phyloP scores from a whole-genome alignment of 2,888 invertebrate species.

The Erannis defoliaria region DNA sequence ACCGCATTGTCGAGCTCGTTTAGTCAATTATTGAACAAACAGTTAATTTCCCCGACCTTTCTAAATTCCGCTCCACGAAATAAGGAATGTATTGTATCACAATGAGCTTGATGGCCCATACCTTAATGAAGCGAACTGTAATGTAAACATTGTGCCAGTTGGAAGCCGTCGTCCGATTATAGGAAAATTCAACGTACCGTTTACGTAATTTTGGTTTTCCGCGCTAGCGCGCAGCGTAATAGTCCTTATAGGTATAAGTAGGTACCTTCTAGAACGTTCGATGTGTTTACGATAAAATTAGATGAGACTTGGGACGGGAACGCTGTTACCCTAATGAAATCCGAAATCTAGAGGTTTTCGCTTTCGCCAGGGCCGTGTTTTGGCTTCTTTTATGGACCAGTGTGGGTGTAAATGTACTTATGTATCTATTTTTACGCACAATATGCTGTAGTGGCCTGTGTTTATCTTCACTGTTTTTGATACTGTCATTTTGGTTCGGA shows the following conservation, averaged over 20 bases:
- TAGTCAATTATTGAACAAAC: conserved; percentile 17
- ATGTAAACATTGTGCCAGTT: conserved; percentile 44
- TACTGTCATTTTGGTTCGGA: background rate
- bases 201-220: conserved; percentile 83
- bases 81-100: conserved; percentile 17
- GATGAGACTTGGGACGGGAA: conserved; percentile 42
- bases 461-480: background rate
- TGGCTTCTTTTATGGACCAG: conserved; percentile 14
- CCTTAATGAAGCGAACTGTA: conserved; percentile 31
- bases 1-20: conserved; percentile 16
- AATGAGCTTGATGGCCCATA: conserved; percentile 27
- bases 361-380: conserved; percentile 18
- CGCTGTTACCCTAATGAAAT: conserved; percentile 48
- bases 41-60: conserved; percentile 7
- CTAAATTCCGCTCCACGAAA: conserved; percentile 8
- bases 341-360: conserved; percentile 35
- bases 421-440: conserved; percentile 9
- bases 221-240: conserved; percentile 75
- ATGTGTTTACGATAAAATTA: conserved; percentile 48
- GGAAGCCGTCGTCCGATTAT: conserved; percentile 65
- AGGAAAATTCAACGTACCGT: conserved; percentile 81
- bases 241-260: conserved; percentile 51
- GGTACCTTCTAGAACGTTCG: conserved; percentile 39
- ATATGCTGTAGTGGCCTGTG: background rate
- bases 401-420: conserved; percentile 11